Evolutionary conservation across 2,888 invertebrate genomes (phyloP).

Genomic region (Odontocerum albicorne): DNA sequence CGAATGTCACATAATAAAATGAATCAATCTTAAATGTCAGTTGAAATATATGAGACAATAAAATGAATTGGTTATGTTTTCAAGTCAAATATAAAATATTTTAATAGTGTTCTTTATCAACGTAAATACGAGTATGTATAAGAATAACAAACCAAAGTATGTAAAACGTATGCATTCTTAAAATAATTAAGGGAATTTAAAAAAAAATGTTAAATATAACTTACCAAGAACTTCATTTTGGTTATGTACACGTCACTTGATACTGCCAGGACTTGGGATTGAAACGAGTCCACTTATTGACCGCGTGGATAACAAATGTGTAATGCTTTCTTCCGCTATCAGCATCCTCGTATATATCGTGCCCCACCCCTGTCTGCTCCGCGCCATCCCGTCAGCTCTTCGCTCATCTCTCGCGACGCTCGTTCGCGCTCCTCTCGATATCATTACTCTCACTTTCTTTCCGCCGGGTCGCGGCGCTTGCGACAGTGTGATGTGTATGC

Average conservation of each 20-base stretch:
- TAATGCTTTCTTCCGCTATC: constrained; percentile 35
- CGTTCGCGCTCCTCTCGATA: not conserved
- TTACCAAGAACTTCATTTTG: constrained; percentile 54
- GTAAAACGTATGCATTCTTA: too few relatives aligned
- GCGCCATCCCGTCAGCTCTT: constrained; percentile 6
- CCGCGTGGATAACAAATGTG: constrained; percentile 33
- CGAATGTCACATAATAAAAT: too few relatives aligned
- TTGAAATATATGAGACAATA: too few relatives aligned
- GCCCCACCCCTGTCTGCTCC: constrained; percentile 29
- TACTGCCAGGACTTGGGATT: constrained; percentile 1
- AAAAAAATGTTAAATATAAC: constrained; percentile 39
- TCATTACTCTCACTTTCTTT: constrained; percentile 14
- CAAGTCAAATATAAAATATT: too few relatives aligned
- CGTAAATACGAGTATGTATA: too few relatives aligned
- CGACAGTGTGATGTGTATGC: not conserved
- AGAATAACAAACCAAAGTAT: too few relatives aligned
- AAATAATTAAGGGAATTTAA: too few relatives aligned
- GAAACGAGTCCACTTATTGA: constrained; percentile 15
- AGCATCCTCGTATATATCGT: constrained; percentile 28
- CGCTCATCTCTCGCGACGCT: not conserved
- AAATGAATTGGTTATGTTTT: too few relatives aligned
- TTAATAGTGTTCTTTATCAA: too few relatives aligned
- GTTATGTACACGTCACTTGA: constrained; percentile 40
- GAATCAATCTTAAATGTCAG: too few relatives aligned
- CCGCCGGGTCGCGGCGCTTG: constrained; percentile 5